Base-by-base conservation (phyloP, 1,140 invertebrate species). In the Zaprionus ghesquierei region DNA sequence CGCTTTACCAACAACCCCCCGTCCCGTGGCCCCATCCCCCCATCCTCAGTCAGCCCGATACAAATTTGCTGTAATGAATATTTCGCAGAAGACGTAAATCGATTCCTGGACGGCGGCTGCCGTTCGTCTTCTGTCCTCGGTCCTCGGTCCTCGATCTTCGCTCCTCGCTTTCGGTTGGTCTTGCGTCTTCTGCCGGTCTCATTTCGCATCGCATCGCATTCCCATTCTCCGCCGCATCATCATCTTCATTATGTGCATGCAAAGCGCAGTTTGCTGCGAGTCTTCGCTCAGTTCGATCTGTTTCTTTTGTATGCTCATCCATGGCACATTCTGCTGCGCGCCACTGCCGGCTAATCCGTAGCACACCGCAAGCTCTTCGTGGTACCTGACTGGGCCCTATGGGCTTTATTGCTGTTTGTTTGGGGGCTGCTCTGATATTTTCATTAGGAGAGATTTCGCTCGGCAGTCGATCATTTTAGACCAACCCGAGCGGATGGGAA, bases 61-160 rank as follows among this genome's bases (percentile, higher is more conserved):
- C 74, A 86, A 86, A 85, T 85, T 78, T 75, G 74, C 77, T 72
- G 75, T 86, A 85, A 86, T 85, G 77, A 86, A 85, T 85, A 85
- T 86, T 86, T 86, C 81, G 81, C 70, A 78, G 81, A 81, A 86
- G 69, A 81, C 73, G 81, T 84, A 80, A 84, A 85, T 63, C 81
- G 73, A 84, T 82, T 82, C 75, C 60, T 64, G 66, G 72, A 69
- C 63, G 60, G 61, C 77, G 74, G 56, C 63, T 74, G 41, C 60
- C 31, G 15, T 55, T 31, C n/a, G 18, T 13, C 63, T 9, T 46
- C 18, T 12, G 41, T 25, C 27, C 9, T 20, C 50, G 20, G 15
- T 23, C 38, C 23, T 10, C 20, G 1, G 31, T 27, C 49, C 22
- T n/a, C 20, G 8, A 12, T 10, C 15, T 10, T 18, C 58, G 35